These are phyloP conservation scores for Helostoma temminkii DNA, from an alignment of 2,797 vertebrate genomes.

Conservation along the genomic window DNA sequence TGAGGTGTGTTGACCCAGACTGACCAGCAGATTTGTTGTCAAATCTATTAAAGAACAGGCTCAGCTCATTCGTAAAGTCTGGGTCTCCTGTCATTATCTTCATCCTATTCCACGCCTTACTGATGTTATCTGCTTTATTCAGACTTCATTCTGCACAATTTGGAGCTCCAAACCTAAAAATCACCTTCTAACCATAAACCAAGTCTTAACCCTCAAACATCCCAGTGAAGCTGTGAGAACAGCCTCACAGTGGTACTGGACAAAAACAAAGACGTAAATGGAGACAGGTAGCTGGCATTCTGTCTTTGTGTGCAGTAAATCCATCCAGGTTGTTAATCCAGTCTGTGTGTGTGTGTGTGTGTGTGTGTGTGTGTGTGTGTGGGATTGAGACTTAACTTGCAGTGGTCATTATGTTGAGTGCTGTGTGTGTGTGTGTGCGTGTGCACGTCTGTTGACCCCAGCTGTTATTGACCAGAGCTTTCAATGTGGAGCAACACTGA, in stretches of 20 bases:
- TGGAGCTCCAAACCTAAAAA: no score
- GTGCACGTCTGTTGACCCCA: slow-evolving; percentile 56
- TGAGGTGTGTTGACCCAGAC: no score
- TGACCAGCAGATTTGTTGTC: no score
- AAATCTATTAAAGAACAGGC: no score
- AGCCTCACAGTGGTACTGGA: background rate
- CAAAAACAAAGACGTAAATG: slow-evolving; percentile 7
- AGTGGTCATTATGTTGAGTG: slow-evolving; percentile 66
- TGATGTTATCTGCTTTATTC: no score
- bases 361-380: slow-evolving; percentile 22
- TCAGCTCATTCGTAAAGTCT: no score
- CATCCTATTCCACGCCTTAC: no score
- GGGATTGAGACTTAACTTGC: slow-evolving; percentile 58
- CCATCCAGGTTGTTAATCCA: slow-evolving; percentile 72
- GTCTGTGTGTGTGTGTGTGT: slow-evolving; percentile 20
- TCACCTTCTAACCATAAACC: no score
- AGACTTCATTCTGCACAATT: no score
- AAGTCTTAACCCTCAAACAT: no score
- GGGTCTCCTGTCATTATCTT: no score
- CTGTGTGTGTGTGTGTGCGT: slow-evolving; percentile 25
- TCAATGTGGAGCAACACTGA: slow-evolving; percentile 70
- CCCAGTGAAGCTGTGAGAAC: no score
- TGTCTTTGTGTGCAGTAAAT: slow-evolving; percentile 40
- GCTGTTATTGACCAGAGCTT: slow-evolving; percentile 70
- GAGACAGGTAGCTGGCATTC: slow-evolving; percentile 37